phyloP scores from a whole-genome alignment of 92 coral and sea anemone genomes.

The Parazoanthus swiftii region DNA sequence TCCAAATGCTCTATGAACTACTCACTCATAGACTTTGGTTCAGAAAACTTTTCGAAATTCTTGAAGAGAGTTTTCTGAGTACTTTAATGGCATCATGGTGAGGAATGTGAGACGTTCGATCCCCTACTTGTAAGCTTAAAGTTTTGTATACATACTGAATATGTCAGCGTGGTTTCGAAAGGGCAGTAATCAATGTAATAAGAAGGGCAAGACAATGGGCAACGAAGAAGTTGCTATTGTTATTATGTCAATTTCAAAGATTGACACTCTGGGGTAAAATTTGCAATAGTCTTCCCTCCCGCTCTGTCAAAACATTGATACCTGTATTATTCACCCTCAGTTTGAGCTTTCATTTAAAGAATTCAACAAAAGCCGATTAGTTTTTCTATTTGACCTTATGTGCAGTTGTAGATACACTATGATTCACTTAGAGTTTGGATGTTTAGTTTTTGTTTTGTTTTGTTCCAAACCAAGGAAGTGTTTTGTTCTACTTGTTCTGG shows the following conservation, averaged over 20 bases:
- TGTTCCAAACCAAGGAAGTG: conserved; percentile 12
- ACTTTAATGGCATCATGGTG: not conserved
- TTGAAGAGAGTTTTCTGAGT: not conserved
- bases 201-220: conserved; percentile 3
- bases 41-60: too few species aligned
- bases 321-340: conserved; percentile 1
- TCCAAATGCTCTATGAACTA: not conserved
- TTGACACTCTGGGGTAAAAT: conserved; percentile 4
- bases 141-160: not conserved
- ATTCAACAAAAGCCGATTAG: not conserved
- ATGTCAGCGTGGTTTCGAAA: not conserved
- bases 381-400: not conserved
- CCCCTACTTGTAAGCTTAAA: not conserved
- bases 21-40: not conserved
- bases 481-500: conserved; percentile 14
- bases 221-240: conserved; percentile 3
- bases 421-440: conserved; percentile 7
- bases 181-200: conserved; percentile 7
- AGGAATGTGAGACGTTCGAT: too few species aligned
- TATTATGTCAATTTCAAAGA: not conserved
- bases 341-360: conserved; percentile 5
- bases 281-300: conserved; percentile 5
- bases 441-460: conserved; percentile 6
- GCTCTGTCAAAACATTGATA: conserved; percentile 7
- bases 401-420: not conserved